Evolutionary conservation across 2,888 invertebrate genomes (phyloP), one percentile per base, ranked within the genome.

Genomic region (Yponomeuta evonymella): DNA sequence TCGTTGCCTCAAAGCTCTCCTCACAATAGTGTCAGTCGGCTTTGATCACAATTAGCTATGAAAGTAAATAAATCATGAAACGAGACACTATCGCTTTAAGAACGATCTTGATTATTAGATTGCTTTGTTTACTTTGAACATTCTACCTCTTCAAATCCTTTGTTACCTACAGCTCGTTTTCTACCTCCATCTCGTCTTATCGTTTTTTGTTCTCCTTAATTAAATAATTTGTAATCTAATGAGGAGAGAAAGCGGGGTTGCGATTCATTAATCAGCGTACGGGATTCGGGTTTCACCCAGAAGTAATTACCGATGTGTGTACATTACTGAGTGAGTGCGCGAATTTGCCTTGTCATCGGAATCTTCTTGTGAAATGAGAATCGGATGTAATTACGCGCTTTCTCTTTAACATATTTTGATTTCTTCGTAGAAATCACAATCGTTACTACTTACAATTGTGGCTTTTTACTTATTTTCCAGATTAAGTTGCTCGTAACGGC

Each of bases 291-390:
- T 87, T 84, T 82, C 86, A 82, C 80, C 78, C 78, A 76, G 81
- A 83, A 83, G 84, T 88, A 87, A 89, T 88, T 89, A 87, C 80
- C 79, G 77, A 84, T 81, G 81, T 78, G 79, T 70, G 36, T 69
- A 69, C 36, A 33, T 58, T 43, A 58, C 12, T 15, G 58, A 30
- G 33, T 62, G 8, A 12, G 69, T 70, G 33, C 48, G 43, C 70
- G 29, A 85, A 85, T 87, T 87, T 82, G 86, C 89, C 82, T 80
- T 87, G 89, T 90, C 89, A 89, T 85, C 82, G 80, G 79, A 78
- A 72, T 80, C 79, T 58, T 58, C 51, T 79, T 83, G 81, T 85
- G 82, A 83, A 85, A 86, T 84, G 80, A 81, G 83, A 87, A 83
- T 76, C 76, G 79, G 10, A 85, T 87, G 86, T 88, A 90, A 89